Percentiles rank a stretch among this genome's conserved stretches.
phyloP scores from a whole-genome alignment of 2,888 invertebrate species.

The Heteromurus nitidus region DNA sequence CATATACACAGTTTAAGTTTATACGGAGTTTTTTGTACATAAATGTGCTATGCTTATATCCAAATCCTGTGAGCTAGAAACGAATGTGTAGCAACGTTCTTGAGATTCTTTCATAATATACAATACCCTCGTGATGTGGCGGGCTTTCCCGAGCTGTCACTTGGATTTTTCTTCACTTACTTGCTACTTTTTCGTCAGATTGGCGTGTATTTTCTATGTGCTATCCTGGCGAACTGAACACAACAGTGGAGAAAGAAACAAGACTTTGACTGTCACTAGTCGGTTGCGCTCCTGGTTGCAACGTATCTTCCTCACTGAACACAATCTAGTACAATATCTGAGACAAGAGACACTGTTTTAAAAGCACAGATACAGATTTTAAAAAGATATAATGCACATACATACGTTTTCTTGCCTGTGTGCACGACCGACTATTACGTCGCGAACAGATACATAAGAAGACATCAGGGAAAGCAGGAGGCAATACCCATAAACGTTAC shows the following conservation, averaged over 20 bases:
- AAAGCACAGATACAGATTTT: too few species aligned
- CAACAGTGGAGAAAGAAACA: conserved; percentile 12
- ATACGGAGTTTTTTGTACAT: too few species aligned
- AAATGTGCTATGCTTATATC: background rate
- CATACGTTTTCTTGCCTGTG: too few species aligned
- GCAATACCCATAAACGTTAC: conserved; percentile 31
- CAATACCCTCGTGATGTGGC: conserved; percentile 43
- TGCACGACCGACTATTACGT: too few species aligned
- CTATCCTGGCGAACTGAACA: background rate
- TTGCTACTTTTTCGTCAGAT: conserved; percentile 41
- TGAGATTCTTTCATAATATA: conserved; percentile 35
- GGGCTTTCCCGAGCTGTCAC: conserved; percentile 48
- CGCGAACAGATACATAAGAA: too few species aligned
- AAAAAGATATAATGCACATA: too few species aligned
- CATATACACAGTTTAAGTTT: too few species aligned
- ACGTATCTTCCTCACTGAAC: too few species aligned
- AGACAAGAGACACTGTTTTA: too few species aligned
- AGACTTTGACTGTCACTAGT: conserved; percentile 41
- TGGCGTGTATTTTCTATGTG: conserved; percentile 21
- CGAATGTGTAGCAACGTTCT: conserved; percentile 9
- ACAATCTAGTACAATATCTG: too few species aligned
- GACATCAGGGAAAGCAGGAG: conserved; percentile 33
- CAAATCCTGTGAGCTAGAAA: too few species aligned
- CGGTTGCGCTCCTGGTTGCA: conserved; percentile 33
- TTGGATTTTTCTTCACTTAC: conserved; percentile 45